These are phyloP conservation scores for Euzetes globulus DNA, from an alignment of 2,888 invertebrate genomes.

Conservation along the genomic window DNA sequence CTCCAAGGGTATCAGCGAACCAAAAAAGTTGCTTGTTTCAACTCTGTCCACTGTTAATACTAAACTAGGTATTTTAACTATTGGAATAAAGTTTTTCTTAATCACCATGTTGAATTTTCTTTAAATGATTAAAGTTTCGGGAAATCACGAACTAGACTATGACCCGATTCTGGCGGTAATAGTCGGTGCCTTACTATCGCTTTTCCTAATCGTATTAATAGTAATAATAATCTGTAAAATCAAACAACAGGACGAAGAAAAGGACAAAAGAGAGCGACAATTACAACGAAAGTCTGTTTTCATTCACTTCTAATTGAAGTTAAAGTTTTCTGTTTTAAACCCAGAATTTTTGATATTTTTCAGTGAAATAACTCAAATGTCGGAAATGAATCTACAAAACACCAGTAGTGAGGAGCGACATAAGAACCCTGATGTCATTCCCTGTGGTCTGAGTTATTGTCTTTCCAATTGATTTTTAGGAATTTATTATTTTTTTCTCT, in stretches of 20 bases:
- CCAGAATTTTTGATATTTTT: too few species aligned
- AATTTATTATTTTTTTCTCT: not conserved
- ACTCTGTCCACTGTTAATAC: constrained; percentile 33
- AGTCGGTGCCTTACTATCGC: constrained; percentile 29
- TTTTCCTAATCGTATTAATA: constrained; percentile 17
- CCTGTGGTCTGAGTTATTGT: not conserved
- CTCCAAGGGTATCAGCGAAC: constrained; percentile 15
- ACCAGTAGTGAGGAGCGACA: not conserved
- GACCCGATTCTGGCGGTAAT: constrained; percentile 26
- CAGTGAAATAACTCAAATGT: not conserved
- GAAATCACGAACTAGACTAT: constrained; percentile 32
- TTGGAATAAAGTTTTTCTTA: not conserved
- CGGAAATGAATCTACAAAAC: not conserved
- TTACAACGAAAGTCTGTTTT: constrained; percentile 23
- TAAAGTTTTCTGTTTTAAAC: too few species aligned
- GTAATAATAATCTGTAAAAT: constrained; percentile 31
- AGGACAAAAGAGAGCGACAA: constrained; percentile 27
- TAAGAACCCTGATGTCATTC: constrained; percentile 16
- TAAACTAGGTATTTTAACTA: constrained; percentile 22
- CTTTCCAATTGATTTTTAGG: not conserved
- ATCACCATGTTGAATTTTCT: not conserved
- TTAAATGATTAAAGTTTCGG: constrained; percentile 10
- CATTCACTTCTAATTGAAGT: not conserved
- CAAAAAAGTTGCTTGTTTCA: not conserved
- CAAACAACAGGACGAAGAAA: constrained; percentile 33